phyloP scores from a whole-genome alignment of 2,888 invertebrate species.

The Cheilosia pagana region DNA sequence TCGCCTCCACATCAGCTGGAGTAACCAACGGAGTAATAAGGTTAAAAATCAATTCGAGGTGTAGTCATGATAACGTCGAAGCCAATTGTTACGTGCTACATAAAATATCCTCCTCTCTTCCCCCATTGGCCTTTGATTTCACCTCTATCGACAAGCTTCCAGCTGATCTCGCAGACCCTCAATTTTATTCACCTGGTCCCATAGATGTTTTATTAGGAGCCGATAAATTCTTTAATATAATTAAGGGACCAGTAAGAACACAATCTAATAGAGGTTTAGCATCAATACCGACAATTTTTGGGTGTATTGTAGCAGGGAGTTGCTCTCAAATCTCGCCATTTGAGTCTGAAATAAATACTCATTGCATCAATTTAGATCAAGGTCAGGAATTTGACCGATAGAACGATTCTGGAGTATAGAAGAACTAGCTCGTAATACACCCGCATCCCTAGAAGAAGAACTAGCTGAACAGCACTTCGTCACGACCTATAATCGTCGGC shows the following conservation, averaged over 20 bases:
- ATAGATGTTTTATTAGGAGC: slow-evolving; percentile 20
- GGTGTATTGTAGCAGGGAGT: slow-evolving; percentile 15
- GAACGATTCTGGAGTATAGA: slow-evolving; percentile 13
- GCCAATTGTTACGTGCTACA: slow-evolving; percentile 17
- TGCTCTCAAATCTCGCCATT: not conserved
- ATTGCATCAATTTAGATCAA: slow-evolving; percentile 9
- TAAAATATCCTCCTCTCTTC: slow-evolving; percentile 9
- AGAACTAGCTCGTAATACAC: slow-evolving; percentile 6
- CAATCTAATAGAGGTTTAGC: not conserved
- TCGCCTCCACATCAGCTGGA: slow-evolving; percentile 40
- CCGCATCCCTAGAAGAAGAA: slow-evolving; percentile 9
- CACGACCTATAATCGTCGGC: slow-evolving; percentile 5
- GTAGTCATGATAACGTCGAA: slow-evolving; percentile 29
- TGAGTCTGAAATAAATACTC: slow-evolving; percentile 2
- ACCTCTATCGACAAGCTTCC: not conserved
- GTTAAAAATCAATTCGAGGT: slow-evolving; percentile 44
- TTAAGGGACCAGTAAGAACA: not conserved
- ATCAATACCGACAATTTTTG: slow-evolving; percentile 22
- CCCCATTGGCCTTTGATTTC: not conserved
- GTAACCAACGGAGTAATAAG: slow-evolving; percentile 30
- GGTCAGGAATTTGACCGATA: slow-evolving; percentile 5
- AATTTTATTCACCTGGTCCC: slow-evolving; percentile 7
- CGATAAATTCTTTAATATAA: slow-evolving; percentile 13
- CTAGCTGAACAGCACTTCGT: slow-evolving; percentile 22
- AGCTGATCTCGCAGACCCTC: slow-evolving; percentile 7